Evolutionary conservation across 2,113 vertebrate genomes (phyloP), one percentile per base, ranked within the genome.

Genomic region (Equus quagga): DNA sequence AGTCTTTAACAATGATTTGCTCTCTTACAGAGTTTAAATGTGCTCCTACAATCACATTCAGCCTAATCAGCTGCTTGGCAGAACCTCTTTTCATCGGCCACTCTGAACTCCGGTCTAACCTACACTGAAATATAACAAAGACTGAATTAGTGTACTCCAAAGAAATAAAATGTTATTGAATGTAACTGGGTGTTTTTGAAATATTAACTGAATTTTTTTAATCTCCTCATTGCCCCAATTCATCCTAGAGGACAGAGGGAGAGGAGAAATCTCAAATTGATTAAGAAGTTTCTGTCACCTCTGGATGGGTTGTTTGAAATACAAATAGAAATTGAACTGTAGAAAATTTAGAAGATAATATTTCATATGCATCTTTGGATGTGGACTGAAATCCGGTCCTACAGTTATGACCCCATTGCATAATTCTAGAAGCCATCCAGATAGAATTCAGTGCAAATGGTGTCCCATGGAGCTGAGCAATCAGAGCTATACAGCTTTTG

Each of bases 1-100:
- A 36, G 60, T 91, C 91, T 64, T 94, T 91, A 78, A 58, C 73
- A 96, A 91, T 36, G 33, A 82, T 79, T 95, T 80, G 51, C 73
- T 92, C 11, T 82, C 73, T 85, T 76, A 41, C 41, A 54, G 58
- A 87, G 36, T 75, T 46, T 81, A 92, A 78, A 64, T 70, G 64
- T 36, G 24, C 7, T 78, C 19, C 62, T 87, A 62, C 21, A 41
- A 2, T 60, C 49, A 6, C 3, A 1, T 41, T 62, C 33, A 33
- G 36, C 10, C 36, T 89, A 44, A 85, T 96, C 65, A 81, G 24
- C 41, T 84, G 79, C 69, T 56, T 69, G 44, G 44, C 69, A 90
- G 94, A 91, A 33, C 41, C 21, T 36, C 44, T 96, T 88, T 92
- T 13, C 44, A 72, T 2, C 4, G 86, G 49, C 19, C 8, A 19